Evolutionary conservation across 1,140 invertebrate genomes (phyloP).

Genomic region (Pseudomyrmex flavicornis): DNA sequence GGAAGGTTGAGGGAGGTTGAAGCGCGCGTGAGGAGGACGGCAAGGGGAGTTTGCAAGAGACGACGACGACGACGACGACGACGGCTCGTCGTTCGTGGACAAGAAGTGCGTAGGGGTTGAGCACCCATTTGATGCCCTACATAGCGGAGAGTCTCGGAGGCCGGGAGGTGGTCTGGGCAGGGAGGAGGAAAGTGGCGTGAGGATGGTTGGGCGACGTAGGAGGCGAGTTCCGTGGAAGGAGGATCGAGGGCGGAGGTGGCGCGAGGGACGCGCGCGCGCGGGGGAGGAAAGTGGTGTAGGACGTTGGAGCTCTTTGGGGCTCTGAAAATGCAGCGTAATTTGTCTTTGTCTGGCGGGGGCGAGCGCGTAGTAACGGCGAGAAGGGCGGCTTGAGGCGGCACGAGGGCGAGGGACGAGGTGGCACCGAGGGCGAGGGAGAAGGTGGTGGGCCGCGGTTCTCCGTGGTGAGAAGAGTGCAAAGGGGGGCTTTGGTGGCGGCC

Average conservation of each 20-base stretch:
- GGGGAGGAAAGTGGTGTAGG: slow-evolving; percentile 70
- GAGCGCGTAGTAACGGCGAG: slow-evolving; percentile 78
- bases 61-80: too few relatives aligned
- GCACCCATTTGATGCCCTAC: slow-evolving; percentile 80
- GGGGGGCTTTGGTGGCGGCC: slow-evolving; percentile 43
- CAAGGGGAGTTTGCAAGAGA: slow-evolving; percentile 5
- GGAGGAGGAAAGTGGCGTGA: slow-evolving; percentile 71
- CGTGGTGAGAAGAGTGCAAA: slow-evolving; percentile 64
- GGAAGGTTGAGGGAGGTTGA: neutral
- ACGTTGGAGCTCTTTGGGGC: slow-evolving; percentile 80
- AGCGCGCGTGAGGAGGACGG: neutral
- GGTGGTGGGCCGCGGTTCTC: slow-evolving; percentile 68
- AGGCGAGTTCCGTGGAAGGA: slow-evolving; percentile 61
- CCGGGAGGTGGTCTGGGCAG: slow-evolving; percentile 70
- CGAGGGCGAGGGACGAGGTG: slow-evolving; percentile 30
- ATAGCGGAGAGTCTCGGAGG: slow-evolving; percentile 73
- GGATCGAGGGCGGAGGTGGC: slow-evolving; percentile 65
- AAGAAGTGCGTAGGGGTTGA: slow-evolving; percentile 80
- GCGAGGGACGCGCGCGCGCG: slow-evolving; percentile 59
- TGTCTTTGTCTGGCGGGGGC: slow-evolving; percentile 85
- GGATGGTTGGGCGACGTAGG: slow-evolving; percentile 67
- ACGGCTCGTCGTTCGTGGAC: slow-evolving; percentile 55
- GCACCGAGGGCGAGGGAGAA: slow-evolving; percentile 56
- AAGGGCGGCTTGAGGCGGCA: slow-evolving; percentile 68
- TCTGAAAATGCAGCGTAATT: slow-evolving; percentile 85